Evolutionary conservation across 2,797 vertebrate genomes (phyloP), one percentile per base, ranked within the genome.

Genomic region (Schizopygopsis malacanthus): DNA sequence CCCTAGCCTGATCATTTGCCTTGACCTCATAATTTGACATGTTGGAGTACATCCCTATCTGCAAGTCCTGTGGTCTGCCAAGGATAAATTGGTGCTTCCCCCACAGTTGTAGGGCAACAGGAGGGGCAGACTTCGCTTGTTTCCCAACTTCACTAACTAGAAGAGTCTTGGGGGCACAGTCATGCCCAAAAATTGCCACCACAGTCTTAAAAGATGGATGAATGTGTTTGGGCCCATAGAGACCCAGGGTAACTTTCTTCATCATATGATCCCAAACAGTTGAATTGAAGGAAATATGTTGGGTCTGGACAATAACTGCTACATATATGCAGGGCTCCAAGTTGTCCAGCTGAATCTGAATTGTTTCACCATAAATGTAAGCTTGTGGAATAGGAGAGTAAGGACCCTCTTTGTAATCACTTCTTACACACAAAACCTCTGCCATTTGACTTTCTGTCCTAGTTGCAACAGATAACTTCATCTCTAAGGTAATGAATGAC

Each of bases 181-280:
- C 98, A 0, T 99, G 98, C 7, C 98, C 97, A 0, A 99, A 99
- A 88, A 99, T 87, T 28, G 98, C 98, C 84, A 98, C 97, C 0
- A 99, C 98, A 0, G 97, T 96, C 91, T 98, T 99, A 90, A 99
- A 99, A 18, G 97, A 97, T 0, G 98, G 98, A 87, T 99, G 98
- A 78, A 99, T 97, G 92, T 99, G 97, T 73, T 98, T 99, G 33
- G 98, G 98, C 45, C 98, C 98, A 0, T 99, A 99, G 2, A 99
- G 95, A 0, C 97, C 98, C 76, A 99, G 91, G 0, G 97, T 99
- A 78, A 99, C 91, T 81, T 96, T 98, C 87, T 98, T 98, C 82
- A 94, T 92, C 88, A 98, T 95, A 54, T 97, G 95, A 81, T 99
- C 97, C 98, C 98, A 99, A 37, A 99, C 96, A 0, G 96, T 98